These are phyloP conservation scores for Druceiella hillmani DNA, from an alignment of 2,888 invertebrate genomes.

Conservation along the genomic window DNA sequence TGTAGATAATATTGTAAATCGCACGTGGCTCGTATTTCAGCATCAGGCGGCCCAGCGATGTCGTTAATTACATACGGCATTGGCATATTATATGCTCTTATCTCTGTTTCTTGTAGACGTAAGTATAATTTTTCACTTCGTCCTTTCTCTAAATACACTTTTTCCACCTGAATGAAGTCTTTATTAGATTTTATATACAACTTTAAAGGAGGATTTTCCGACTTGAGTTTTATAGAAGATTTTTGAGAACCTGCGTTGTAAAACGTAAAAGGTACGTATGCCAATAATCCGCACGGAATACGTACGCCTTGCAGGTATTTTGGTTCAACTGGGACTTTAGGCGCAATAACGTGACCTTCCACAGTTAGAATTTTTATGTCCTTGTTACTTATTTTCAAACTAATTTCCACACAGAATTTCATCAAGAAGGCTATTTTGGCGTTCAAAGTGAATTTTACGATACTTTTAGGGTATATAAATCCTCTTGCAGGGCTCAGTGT, in stretches of 20 bases:
- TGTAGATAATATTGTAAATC: too few species aligned
- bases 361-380: conserved; percentile 40
- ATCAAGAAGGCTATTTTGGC: conserved; percentile 40
- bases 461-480: conserved; percentile 44
- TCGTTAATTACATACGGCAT: conserved; percentile 55
- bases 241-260: conserved; percentile 35
- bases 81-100: conserved; percentile 51
- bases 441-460: conserved; percentile 41
- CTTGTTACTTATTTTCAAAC: conserved; percentile 41
- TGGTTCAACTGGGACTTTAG: conserved; percentile 45
- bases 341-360: conserved; percentile 46
- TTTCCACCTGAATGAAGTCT: too few species aligned
- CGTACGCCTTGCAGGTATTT: conserved; percentile 45
- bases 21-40: conserved; percentile 28
- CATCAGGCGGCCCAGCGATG: conserved; percentile 50
- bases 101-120: conserved; percentile 34
- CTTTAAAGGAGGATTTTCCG: too few species aligned
- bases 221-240: conserved; percentile 32
- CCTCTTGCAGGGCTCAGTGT: conserved; percentile 48
- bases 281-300: conserved; percentile 39
- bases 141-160: too few species aligned
- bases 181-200: too few species aligned
- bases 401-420: conserved; percentile 38
- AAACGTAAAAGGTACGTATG: conserved; percentile 38
- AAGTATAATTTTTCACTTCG: conserved; percentile 35